These are phyloP conservation scores for Sminthurinus signatus DNA, from an alignment of 1,140 invertebrate species.

Conservation along the genomic window DNA sequence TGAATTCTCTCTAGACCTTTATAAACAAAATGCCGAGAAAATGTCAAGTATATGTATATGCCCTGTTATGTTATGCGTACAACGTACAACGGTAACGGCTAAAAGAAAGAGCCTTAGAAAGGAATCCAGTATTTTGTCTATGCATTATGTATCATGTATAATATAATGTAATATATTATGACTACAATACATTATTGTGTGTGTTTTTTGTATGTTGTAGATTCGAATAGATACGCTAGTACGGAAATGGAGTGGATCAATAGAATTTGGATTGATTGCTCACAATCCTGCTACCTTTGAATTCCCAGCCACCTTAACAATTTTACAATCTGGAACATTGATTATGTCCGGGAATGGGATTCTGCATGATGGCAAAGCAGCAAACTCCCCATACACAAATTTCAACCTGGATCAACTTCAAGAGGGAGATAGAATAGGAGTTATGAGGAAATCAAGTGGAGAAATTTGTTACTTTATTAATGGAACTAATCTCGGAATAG, in stretches of 20 bases:
- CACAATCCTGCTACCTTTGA: conserved; percentile 82
- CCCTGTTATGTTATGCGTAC: no score
- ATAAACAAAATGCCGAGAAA: no score
- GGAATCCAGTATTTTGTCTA: no score
- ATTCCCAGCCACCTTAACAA: conserved; percentile 95
- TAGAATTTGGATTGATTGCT: conserved; percentile 89
- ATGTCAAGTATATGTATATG: no score
- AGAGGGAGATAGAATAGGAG: conserved; percentile 73
- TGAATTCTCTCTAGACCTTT: no score
- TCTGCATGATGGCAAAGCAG: conserved; percentile 86
- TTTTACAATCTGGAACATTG: conserved; percentile 87
- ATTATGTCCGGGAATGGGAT: conserved; percentile 94
- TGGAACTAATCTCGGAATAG: conserved; percentile 83
- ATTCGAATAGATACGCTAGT: conserved; percentile 82
- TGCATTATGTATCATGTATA: no score
- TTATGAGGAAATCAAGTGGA: conserved; percentile 72
- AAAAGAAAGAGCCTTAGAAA: no score
- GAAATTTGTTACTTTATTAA: conserved; percentile 91
- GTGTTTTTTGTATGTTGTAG: conserved; percentile 48
- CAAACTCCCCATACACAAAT: conserved; percentile 83
- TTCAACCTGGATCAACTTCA: conserved; percentile 86
- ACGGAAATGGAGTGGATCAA: conserved; percentile 87
- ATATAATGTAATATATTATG: no score
- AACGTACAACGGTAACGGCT: no score
- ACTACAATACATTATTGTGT: no score